Base-by-base conservation (phyloP, 2,888 invertebrate species). In the Hyposoter dolosus region DNA sequence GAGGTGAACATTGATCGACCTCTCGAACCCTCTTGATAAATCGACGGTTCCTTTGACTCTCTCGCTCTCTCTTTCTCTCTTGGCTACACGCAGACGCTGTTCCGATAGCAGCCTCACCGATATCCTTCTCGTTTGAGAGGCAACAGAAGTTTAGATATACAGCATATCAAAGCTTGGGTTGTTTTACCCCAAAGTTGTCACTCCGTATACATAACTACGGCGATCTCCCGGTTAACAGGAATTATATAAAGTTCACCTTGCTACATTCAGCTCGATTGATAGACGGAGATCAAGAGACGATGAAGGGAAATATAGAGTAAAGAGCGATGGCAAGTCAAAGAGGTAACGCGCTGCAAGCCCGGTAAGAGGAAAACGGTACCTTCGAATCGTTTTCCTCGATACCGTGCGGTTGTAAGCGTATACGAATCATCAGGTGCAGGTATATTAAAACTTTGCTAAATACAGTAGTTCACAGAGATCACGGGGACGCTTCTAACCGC, bases 41-140 rank as follows among this genome's bases (percentile, higher is more conserved):
- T 65, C 56, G 65, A 65, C 60, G 65, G 47, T 35, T 53, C 43
- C 75, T 47, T 71, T 79, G 53, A 85, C 50, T 23, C 56, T 35
- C 40, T 15, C n/a, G 35, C 19, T 50, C 19, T 32, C 50, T 66
- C 19, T 68, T 4, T 45, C 66, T 47, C 15, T 56, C 17, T 19
- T 35, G 53, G 4, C 5, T 12, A 40, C 28, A 45, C 43, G 43
- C 45, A 65, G n/a, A 45, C 12, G 12, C 23, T 3, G 1, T n/a
- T 12, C 1, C 23, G 60, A 60, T 60, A 28, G 12, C 23, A 76
- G 23, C 17, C 28, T 19, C 19, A 75, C 19, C 68, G 74, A 86
- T 88, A 79, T 84, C 50, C 66, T 72, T 65, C 56, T 85, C 53
- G 45, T 79, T 78, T 19, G 35, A 45, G 69, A 82, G 63, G 47